phyloP scores from a whole-genome alignment of 37 sponge, comb jelly and placozoan genomes.

The Geodia barretti region DNA sequence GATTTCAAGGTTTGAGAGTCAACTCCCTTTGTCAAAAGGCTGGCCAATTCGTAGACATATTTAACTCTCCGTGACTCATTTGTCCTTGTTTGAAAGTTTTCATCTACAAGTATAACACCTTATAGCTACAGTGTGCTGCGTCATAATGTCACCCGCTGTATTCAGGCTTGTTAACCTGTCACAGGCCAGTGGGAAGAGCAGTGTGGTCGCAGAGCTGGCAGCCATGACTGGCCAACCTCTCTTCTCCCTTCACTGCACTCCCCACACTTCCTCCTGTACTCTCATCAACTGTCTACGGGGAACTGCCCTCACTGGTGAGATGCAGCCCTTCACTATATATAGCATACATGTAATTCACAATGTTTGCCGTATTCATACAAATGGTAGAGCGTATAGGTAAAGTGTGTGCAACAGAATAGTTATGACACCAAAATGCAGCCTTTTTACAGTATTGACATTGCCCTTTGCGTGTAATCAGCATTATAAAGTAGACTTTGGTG shows the following conservation, averaged over 20 bases:
- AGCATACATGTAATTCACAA: background rate
- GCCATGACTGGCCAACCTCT: slow-evolving; percentile 30
- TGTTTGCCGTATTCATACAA: background rate
- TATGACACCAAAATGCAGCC: no score
- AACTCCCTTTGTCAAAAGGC: no score
- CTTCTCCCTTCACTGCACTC: slow-evolving; percentile 46
- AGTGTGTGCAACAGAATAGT: no score
- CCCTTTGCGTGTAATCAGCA: no score
- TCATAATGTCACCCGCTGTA: no score
- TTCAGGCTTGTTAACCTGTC: no score
- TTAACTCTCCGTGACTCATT: no score
- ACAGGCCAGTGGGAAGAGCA: slow-evolving; percentile 19
- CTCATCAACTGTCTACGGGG: slow-evolving; percentile 44
- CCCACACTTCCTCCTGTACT: background rate
- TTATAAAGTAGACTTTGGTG: background rate
- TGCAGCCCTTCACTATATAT: background rate
- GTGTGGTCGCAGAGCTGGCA: slow-evolving; percentile 30
- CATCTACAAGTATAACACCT: background rate
- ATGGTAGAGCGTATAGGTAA: background rate
- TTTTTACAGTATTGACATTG: no score
- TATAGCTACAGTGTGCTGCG: slow-evolving; percentile 1
- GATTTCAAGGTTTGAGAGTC: no score
- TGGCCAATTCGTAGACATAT: no score
- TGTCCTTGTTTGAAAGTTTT: background rate
- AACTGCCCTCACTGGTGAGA: slow-evolving; percentile 63